Conservation (phyloP, 2,113 vertebrate genomes). For the Anoura caudifer region DNA sequence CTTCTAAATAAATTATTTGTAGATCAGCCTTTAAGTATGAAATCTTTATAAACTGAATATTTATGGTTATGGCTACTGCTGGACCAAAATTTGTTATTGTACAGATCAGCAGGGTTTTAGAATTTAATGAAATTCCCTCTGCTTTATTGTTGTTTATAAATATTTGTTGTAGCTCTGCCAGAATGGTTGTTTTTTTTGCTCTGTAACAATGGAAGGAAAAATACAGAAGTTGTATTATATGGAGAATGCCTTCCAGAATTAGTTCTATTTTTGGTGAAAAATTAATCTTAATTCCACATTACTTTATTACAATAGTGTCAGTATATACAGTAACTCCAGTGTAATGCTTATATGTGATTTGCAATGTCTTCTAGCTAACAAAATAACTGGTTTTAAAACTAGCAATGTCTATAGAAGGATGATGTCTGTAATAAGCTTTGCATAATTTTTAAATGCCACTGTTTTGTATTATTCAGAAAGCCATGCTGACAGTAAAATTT, state of each 20-base stretch:
- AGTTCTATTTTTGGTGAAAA: background rate
- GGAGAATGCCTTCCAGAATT: background rate
- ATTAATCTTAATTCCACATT: background rate
- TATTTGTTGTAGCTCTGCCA: background rate
- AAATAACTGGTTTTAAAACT: slow-evolving; percentile 42
- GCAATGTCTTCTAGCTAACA: slow-evolving; percentile 12
- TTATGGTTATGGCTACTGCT: background rate
- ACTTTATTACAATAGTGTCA: background rate
- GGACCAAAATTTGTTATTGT: background rate
- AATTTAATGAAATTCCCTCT: background rate
- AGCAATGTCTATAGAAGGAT: background rate
- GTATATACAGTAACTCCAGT: background rate
- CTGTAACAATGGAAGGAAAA: background rate
- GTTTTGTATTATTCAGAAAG: slow-evolving; percentile 51
- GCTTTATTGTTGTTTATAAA: background rate
- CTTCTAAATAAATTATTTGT: slow-evolving; percentile 6
- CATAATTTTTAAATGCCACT: slow-evolving; percentile 63
- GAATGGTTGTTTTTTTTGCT: background rate
- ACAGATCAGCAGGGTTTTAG: background rate
- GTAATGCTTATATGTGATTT: background rate
- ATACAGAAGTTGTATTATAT: background rate
- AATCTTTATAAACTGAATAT: background rate
- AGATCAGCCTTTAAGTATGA: background rate
- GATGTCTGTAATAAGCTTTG: slow-evolving; percentile 53
- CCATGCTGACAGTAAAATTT: slow-evolving; percentile 30